phyloP scores from a whole-genome alignment of 2,113 vertebrate genomes.

The Chrysemys picta region DNA sequence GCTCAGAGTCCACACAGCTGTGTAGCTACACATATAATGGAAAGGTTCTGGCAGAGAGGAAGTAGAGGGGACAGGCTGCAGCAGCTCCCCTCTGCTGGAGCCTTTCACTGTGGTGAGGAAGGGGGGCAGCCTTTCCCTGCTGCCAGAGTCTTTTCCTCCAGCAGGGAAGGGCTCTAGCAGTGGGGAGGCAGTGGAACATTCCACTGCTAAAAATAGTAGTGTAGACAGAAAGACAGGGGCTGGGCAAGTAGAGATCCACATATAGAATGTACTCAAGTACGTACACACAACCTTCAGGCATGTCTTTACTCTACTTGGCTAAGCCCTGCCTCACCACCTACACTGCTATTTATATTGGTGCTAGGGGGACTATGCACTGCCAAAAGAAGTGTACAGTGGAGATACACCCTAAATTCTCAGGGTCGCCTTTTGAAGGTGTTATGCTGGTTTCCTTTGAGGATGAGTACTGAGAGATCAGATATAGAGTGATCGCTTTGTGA shows the following conservation, averaged over 20 bases:
- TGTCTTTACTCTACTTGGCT: neutral
- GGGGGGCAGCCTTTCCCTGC: neutral
- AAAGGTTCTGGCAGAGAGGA: no score
- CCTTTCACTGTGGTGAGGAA: no score
- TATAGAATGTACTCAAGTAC: neutral
- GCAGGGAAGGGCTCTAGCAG: neutral
- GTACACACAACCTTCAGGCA: neutral
- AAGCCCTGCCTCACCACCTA: neutral
- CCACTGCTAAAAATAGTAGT: neutral
- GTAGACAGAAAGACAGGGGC: neutral
- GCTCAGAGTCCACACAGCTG: no score
- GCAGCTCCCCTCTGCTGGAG: no score
- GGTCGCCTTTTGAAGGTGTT: neutral
- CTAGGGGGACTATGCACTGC: neutral
- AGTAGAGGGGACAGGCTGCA: no score
- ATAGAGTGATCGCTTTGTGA: neutral
- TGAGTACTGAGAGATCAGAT: neutral
- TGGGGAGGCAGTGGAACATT: neutral
- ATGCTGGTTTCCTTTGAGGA: neutral
- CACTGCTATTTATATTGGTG: neutral
- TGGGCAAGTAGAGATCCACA: neutral
- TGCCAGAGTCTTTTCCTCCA: neutral
- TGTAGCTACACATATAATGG: no score
- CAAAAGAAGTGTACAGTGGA: neutral
- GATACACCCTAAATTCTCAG: neutral